Percentiles rank a stretch among this genome's conserved stretches.
Evolutionary conservation across 2,113 vertebrate genomes (phyloP).

Genomic region (Drymodes brunneopygia): DNA sequence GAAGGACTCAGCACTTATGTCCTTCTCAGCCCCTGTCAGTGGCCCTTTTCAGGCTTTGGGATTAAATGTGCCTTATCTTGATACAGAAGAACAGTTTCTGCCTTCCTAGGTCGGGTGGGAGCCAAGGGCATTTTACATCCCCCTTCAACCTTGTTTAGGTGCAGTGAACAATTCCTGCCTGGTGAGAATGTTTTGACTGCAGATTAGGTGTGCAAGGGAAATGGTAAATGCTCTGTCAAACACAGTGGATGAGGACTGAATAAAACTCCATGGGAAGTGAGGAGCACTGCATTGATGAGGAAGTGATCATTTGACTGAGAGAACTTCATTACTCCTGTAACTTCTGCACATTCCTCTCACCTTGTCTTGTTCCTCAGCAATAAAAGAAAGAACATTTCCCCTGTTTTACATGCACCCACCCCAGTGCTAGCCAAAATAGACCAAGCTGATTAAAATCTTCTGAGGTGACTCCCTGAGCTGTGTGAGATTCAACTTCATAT

Average conservation of each 20-base stretch:
- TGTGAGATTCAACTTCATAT: not conserved
- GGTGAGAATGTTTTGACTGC: not conserved
- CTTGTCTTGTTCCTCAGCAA: not conserved
- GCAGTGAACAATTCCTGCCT: not conserved
- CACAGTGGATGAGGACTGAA: not conserved
- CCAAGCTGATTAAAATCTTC: not conserved
- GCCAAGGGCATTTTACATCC: not conserved
- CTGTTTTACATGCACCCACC: not conserved
- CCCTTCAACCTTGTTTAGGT: not conserved
- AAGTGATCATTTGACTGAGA: not conserved
- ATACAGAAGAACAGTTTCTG: not conserved
- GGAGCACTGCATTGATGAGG: not conserved
- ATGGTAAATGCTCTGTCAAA: not conserved
- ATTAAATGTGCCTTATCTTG: not conserved
- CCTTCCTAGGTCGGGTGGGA: not conserved
- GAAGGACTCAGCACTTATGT: accelerated
- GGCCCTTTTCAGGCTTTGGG: not conserved
- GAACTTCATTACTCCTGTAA: not conserved
- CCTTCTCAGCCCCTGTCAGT: not conserved
- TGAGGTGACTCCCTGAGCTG: not conserved
- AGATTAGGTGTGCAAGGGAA: not conserved
- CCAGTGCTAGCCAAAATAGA: not conserved
- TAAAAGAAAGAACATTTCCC: not conserved
- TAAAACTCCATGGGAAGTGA: not conserved
- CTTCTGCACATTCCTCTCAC: not conserved